Evolutionary conservation across 2,888 invertebrate genomes (phyloP).

Genomic region (Achlya flavicornis): DNA sequence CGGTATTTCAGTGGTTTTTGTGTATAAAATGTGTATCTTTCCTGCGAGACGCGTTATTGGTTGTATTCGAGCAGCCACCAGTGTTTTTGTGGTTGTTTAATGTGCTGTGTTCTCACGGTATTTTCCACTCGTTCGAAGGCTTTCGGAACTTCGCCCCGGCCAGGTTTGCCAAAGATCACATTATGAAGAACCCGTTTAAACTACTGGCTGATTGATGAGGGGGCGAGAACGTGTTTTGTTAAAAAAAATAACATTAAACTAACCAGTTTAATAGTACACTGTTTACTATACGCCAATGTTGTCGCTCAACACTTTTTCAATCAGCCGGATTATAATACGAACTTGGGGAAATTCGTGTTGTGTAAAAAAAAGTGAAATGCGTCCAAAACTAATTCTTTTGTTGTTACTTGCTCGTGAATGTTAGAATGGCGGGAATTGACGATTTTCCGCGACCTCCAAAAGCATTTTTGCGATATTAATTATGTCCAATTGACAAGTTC

Average conservation of each 20-base stretch:
- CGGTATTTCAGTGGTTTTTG: slow-evolving; percentile 65
- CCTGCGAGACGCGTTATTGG: slow-evolving; percentile 5
- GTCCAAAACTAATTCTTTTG: slow-evolving; percentile 27
- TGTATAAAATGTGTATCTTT: slow-evolving; percentile 60
- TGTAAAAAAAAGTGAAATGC: slow-evolving; percentile 29
- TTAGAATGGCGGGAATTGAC: slow-evolving; percentile 33
- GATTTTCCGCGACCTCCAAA: slow-evolving; percentile 49
- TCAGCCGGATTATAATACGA: slow-evolving; percentile 54
- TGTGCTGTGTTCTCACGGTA: slow-evolving; percentile 45
- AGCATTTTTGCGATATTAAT: slow-evolving; percentile 55
- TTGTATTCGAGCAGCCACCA: background rate
- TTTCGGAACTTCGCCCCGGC: slow-evolving; percentile 44
- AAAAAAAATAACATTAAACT: slow-evolving; percentile 67
- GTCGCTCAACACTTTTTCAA: slow-evolving; percentile 45
- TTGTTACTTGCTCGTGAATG: slow-evolving; percentile 33
- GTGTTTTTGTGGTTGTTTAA: slow-evolving; percentile 47
- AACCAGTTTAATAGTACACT: slow-evolving; percentile 58
- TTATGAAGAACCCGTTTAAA: slow-evolving; percentile 62
- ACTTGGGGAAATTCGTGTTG: slow-evolving; percentile 46
- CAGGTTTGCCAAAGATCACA: slow-evolving; percentile 65
- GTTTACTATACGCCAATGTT: slow-evolving; percentile 52
- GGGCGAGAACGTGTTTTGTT: slow-evolving; percentile 62
- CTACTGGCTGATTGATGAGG: slow-evolving; percentile 51
- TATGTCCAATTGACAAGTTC: slow-evolving; percentile 65
- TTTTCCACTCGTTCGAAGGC: slow-evolving; percentile 59